Base-by-base conservation (phyloP, 2,888 invertebrate genomes). In the Ormyrus thymus region DNA sequence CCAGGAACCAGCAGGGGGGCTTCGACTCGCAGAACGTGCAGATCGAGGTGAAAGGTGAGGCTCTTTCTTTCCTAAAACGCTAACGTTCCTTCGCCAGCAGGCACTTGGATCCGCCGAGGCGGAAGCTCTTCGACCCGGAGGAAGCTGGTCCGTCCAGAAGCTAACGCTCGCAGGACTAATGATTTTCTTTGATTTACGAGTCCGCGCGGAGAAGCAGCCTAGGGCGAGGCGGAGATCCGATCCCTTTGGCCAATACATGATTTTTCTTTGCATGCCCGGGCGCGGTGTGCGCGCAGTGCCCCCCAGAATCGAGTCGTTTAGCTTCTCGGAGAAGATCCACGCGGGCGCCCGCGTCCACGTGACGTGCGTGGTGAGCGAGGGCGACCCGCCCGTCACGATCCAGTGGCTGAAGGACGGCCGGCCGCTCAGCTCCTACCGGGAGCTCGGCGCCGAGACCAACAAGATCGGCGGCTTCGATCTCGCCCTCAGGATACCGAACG, bases 1-100 rank as follows among this genome's bases (percentile, higher is more conserved):
- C 97, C 0, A 93, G 94, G 82, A 97, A 97, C 90, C 92, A 95
- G 82, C 96, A 96, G 87, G 94, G 95, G 80, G 94, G 95, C 86
- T 94, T 95, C 1, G 95, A 96, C 43, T 92, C 96, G 2, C 88
- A 91, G 83, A 91, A 90, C 61, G 90, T 91, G 13, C 90, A 91
- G 83, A 90, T 92, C 81, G 90, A 91, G 85, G 91, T 92, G 65
- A 90, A 91, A 86, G 91, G 91, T 92, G 88, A 88, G 82, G 29
- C 71, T 71, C 62, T 15, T 6, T 50, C 7, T 15, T 7, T 43
- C 43, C n/a, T 43, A 7, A 9, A 48, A 13, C 11, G n/a, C 43
- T 48, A 4, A 50, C 29, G 0, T n/a, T 7, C 68, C 50, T 59
- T 59, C 29, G 3, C 10, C 11, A n/a, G n/a, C 43, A 43, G n/a